These are phyloP conservation scores for Pteronotus mesoamericanus DNA, from an alignment of 2,797 vertebrate genomes.

Conservation along the genomic window DNA sequence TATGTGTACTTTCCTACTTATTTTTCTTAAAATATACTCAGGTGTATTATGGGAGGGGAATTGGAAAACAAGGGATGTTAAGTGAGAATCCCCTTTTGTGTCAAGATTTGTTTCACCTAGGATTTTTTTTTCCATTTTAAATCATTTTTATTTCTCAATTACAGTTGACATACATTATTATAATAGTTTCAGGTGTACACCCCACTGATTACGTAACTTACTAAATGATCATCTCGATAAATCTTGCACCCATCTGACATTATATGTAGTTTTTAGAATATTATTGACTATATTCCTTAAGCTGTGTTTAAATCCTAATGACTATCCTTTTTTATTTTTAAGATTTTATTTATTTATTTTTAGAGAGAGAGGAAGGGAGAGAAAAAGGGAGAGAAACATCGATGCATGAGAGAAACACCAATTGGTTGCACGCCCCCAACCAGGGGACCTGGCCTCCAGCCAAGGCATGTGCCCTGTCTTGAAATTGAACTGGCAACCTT, in stretches of 20 bases:
- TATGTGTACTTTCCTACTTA: not conserved
- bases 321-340: not conserved
- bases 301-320: not conserved
- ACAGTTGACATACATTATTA: not conserved
- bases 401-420: not conserved
- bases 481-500: not conserved
- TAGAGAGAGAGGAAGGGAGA: not conserved
- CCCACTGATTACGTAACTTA: not conserved
- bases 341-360: not conserved
- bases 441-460: not conserved
- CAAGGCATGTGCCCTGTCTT: not conserved
- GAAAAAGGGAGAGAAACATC: not conserved
- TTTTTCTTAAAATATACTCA: not conserved
- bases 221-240: not conserved
- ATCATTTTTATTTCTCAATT: not conserved
- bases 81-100: not conserved
- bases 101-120: not conserved
- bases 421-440: not conserved
- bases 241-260: not conserved
- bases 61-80: not conserved
- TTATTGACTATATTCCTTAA: not conserved
- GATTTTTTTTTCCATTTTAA: not conserved
- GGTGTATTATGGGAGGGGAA: not conserved
- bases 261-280: not conserved
- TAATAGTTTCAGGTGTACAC: not conserved